These are phyloP conservation scores for Heterodera carotae DNA, from an alignment of 1,140 invertebrate species.

Conservation along the genomic window DNA sequence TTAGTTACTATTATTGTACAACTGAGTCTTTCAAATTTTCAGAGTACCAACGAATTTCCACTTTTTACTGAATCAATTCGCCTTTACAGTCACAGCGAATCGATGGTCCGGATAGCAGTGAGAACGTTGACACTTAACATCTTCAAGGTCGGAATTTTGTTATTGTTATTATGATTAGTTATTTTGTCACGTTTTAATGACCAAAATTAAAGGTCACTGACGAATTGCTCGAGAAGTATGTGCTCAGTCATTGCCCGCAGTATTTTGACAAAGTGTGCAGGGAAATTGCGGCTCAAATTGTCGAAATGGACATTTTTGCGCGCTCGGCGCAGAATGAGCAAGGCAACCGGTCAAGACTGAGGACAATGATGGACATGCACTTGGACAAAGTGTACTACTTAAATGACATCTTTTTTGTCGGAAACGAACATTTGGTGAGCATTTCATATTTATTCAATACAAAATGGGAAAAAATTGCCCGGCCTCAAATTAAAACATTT, in stretches of 20 bases:
- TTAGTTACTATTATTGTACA: too few species aligned
- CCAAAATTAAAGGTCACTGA: slow-evolving; percentile 74
- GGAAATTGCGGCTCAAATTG: slow-evolving; percentile 90
- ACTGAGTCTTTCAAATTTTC: too few species aligned
- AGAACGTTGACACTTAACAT: slow-evolving; percentile 95
- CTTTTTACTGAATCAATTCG: slow-evolving; percentile 98
- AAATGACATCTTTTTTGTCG: slow-evolving; percentile 74
- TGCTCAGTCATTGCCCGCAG: slow-evolving; percentile 86
- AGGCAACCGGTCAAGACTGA: slow-evolving; percentile 79
- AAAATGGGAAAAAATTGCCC: too few species aligned
- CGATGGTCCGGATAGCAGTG: slow-evolving; percentile 98
- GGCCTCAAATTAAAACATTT: too few species aligned
- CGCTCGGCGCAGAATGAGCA: slow-evolving; percentile 68
- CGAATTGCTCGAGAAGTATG: slow-evolving; percentile 90
- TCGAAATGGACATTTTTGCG: slow-evolving; percentile 82
- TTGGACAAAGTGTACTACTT: slow-evolving; percentile 96
- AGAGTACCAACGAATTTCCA: slow-evolving; percentile 98
- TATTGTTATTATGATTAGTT: slow-evolving; percentile 68
- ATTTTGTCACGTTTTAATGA: background rate
- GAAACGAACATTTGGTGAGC: slow-evolving; percentile 51
- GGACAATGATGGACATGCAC: slow-evolving; percentile 93
- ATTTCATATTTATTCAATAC: background rate
- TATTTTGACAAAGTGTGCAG: slow-evolving; percentile 99
- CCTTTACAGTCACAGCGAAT: slow-evolving; percentile 97
- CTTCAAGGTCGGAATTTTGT: slow-evolving; percentile 71